Evolutionary conservation across 2,888 invertebrate genomes (phyloP), one percentile per base, ranked within the genome.

Genomic region (Ischnura elegans): DNA sequence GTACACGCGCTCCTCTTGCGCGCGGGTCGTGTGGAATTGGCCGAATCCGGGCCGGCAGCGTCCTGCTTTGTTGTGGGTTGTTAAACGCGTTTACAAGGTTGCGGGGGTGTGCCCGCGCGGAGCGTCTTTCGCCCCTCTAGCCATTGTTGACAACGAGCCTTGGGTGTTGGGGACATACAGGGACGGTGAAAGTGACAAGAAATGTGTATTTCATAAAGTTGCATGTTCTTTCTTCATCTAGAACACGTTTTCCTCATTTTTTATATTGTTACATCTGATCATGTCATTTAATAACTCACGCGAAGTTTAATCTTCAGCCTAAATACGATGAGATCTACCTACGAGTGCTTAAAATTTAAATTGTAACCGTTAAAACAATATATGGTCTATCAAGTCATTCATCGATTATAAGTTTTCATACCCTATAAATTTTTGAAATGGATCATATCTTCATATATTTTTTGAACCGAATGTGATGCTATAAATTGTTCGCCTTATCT

Each of bases 61-160:
- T 76, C 10, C 13, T 76, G 76, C 76, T 76, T 90, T 61, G 90
- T 90, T 61, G 90, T 42, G 90, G 90, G 25, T 43, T 61, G 61
- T 90, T 43, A 90, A 61, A 55, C 61, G 51, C 5, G 87, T 61
- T 90, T 90, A 61, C 25, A 25, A 76, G 76, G 76, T 55, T 61
- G 61, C 43, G 90, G 36, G 66, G 19, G 51, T 51, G 13, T 61
- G 19, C 36, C 43, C 45, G 25, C 90, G 25, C 25, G 61, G 13
- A 36, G 36, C n/a, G 36, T 76, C 76, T 76, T 76, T 76, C 36
- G 16, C 76, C 36, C 2, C 29, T 10, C 76, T 10, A 76, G 10
- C 29, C 25, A n/a, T 76, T 76, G 76, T 76, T 76, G 36, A 13
- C 76, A 36, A 76, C 36, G 13, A 36, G 36, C 36, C 16, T 76